Percentiles rank a stretch among this genome's conserved stretches.
Evolutionary conservation across 2,113 vertebrate genomes (phyloP).

Genomic region (Fulmarus glacialis): DNA sequence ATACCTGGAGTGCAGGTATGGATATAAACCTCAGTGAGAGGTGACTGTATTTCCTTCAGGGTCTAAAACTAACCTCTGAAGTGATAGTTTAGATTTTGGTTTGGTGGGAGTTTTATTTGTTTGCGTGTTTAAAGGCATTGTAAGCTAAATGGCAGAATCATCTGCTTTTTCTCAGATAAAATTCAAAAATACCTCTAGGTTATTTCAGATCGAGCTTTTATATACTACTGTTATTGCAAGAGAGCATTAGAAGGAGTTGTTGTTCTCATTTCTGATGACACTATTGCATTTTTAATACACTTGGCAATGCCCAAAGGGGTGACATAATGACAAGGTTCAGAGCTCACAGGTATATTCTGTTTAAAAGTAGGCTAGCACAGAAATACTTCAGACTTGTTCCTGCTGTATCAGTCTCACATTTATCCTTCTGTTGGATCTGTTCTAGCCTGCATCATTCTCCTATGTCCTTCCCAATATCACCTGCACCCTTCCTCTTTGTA

Average conservation of each 20-base stretch:
- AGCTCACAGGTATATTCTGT: not conserved
- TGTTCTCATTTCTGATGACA: not conserved
- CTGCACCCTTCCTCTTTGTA: not conserved
- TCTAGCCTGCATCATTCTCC: not conserved
- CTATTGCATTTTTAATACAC: not conserved
- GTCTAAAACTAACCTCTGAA: not conserved
- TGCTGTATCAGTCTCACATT: not conserved
- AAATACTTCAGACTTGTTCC: not conserved
- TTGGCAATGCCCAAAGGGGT: not conserved
- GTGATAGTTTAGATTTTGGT: not conserved
- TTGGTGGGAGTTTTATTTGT: not conserved
- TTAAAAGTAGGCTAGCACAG: not conserved
- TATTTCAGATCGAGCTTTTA: not conserved
- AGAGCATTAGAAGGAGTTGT: not conserved
- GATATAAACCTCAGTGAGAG: not conserved
- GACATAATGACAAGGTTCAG: not conserved
- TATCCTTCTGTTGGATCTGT: not conserved
- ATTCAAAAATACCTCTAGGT: not conserved
- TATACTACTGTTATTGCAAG: not conserved
- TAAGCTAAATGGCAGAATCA: not conserved
- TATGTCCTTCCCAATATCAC: not conserved
- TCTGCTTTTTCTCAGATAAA: not conserved
- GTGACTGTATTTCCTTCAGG: not conserved
- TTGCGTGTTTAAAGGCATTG: fast-evolving
- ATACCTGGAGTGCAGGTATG: not conserved